Evolutionary conservation across 2,797 vertebrate genomes (phyloP).

Genomic region (Scyliorhinus canicula): DNA sequence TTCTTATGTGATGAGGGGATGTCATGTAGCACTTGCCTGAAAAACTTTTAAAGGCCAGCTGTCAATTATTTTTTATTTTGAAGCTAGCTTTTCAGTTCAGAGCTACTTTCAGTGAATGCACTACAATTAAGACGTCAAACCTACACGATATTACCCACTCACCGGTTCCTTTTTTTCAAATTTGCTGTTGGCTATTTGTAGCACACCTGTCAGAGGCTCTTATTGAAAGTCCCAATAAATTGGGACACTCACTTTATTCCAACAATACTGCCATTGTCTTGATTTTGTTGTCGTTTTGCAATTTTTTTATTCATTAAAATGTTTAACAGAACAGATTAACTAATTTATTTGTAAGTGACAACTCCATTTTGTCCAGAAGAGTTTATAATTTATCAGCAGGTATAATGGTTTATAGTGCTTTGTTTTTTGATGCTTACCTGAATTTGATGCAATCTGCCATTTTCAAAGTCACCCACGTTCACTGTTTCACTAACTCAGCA

Average conservation of each 20-base stretch:
- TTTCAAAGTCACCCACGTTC: background rate
- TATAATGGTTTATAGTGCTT: background rate
- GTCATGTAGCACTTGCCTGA: background rate
- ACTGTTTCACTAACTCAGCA: background rate
- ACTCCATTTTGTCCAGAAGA: background rate
- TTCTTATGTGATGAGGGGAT: background rate
- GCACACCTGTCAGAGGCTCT: background rate
- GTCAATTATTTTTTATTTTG: background rate
- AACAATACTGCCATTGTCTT: background rate
- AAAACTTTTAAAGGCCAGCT: background rate
- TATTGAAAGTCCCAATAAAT: background rate
- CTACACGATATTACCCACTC: background rate
- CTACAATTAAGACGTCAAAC: conserved; percentile 24
- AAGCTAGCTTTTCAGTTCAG: background rate
- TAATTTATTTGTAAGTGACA: background rate
- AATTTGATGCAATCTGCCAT: background rate
- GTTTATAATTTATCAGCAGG: background rate
- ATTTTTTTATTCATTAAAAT: background rate
- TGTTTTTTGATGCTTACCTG: background rate
- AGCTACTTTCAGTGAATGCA: background rate
- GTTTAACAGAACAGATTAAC: background rate
- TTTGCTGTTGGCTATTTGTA: background rate
- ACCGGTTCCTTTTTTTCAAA: background rate
- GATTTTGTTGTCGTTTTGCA: background rate
- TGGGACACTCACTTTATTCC: background rate